These are phyloP conservation scores for Pogonus chalceus DNA, from an alignment of 1,140 invertebrate genomes.

Conservation along the genomic window DNA sequence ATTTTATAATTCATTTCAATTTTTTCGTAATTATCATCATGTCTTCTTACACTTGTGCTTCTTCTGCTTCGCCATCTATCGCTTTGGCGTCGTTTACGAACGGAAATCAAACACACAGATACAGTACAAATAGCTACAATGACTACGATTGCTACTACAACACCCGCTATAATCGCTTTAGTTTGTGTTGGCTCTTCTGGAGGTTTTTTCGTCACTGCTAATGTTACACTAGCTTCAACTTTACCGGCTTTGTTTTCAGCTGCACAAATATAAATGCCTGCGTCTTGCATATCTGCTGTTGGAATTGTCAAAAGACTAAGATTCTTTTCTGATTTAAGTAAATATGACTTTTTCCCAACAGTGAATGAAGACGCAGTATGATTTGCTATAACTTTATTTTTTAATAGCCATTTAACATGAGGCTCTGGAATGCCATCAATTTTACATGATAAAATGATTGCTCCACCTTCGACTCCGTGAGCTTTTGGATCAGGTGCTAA, in stretches of 20 bases:
- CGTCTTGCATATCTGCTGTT: slow-evolving; percentile 55
- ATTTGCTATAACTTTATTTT: slow-evolving; percentile 42
- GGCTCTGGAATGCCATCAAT: slow-evolving; percentile 61
- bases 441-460: slow-evolving; percentile 61
- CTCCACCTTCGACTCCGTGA: slow-evolving; percentile 52
- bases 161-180: slow-evolving; percentile 43
- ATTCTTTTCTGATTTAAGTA: slow-evolving; percentile 38
- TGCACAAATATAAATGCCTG: slow-evolving; percentile 60
- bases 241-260: slow-evolving; percentile 69
- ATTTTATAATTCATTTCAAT: slow-evolving; percentile 55
- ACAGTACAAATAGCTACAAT: slow-evolving; percentile 48
- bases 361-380: slow-evolving; percentile 35
- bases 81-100: slow-evolving; percentile 34
- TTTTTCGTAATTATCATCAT: slow-evolving; percentile 61
- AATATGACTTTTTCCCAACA: slow-evolving; percentile 39
- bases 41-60: slow-evolving; percentile 35
- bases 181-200: slow-evolving; percentile 39
- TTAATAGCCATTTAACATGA: slow-evolving; percentile 44
- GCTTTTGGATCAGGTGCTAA: slow-evolving; percentile 42
- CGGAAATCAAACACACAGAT: slow-evolving; percentile 46
- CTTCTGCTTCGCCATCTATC: slow-evolving; percentile 25
- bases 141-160: slow-evolving; percentile 46
- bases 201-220: slow-evolving; percentile 48
- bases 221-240: slow-evolving; percentile 56
- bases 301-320: slow-evolving; percentile 61